A percentile compares a stretch with the other conserved stretches of the same genome.
These are phyloP conservation scores for Pachypeltis micranthus DNA, from an alignment of 1,140 invertebrate genomes.

Conservation along the genomic window DNA sequence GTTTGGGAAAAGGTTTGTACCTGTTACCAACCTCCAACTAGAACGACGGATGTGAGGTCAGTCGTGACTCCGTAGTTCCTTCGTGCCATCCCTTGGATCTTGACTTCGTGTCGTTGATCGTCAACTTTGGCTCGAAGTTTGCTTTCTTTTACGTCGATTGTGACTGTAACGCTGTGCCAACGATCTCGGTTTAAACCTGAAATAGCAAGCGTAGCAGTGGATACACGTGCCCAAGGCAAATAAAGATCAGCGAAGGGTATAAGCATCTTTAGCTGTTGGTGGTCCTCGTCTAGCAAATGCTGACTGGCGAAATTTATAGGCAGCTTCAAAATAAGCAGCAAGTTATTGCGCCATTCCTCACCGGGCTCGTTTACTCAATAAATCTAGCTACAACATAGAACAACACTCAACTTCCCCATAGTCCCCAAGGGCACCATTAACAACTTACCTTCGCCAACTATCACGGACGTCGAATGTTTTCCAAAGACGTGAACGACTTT, in stretches of 20 bases:
- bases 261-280: too few relatives aligned
- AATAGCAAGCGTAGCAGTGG: too few relatives aligned
- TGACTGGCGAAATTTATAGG: too few relatives aligned
- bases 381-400: too few relatives aligned
- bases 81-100: conserved; percentile 62
- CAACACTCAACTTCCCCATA: too few relatives aligned
- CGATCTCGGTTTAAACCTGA: conserved; percentile 67
- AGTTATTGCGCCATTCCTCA: too few relatives aligned
- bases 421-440: neutral
- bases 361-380: too few relatives aligned
- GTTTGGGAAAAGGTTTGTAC: conserved; percentile 8
- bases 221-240: too few relatives aligned
- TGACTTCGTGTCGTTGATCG: conserved; percentile 61
- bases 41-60: conserved; percentile 71
- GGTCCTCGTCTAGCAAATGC: too few relatives aligned
- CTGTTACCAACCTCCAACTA: conserved; percentile 60
- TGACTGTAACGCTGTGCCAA: conserved; percentile 76
- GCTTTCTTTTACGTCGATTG: conserved; percentile 69
- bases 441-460: conserved; percentile 58
- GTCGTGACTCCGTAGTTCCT: conserved; percentile 71
- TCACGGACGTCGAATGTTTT: conserved; percentile 68
- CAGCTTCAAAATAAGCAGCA: too few relatives aligned
- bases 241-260: too few relatives aligned
- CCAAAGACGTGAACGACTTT: conserved; percentile 84
- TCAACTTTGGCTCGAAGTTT: conserved; percentile 73